Base-by-base conservation (phyloP, 1,140 invertebrate genomes). In the Drosophila arizonae region DNA sequence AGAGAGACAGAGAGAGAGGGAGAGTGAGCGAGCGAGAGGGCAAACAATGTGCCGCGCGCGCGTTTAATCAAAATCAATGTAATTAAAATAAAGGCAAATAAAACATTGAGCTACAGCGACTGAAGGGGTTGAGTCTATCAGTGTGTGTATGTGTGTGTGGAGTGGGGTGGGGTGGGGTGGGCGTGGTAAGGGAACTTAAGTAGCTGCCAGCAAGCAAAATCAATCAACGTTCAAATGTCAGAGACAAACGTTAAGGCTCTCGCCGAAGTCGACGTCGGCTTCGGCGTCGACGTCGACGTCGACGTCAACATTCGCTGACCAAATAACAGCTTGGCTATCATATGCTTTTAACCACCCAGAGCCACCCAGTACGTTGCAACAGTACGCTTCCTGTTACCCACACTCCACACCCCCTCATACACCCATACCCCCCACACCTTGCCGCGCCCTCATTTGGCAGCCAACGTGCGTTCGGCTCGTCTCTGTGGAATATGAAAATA, bases 11-110 rank as follows among this genome's bases (percentile, higher is more conserved):
- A 48, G 48, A 48, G 11, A 39, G 15, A 52, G 56, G 10, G 9
- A 24, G 51, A 54, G 21, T 46, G 17, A 45, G 8, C 6, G 33
- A 33, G 61, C 33, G 46, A 24, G 52, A 13, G 46, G 48, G 46
- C 66, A 39, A 70, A 84, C 76, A 89, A 84, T 73, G 70, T 45
- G 74, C 28, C 28, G 67, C 50, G 46, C 75, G 69, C 66, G 46
- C 75, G 69, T 67, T 88, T 88, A 79, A 68, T 63, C 71, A 76
- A 90, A 90, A 90, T 85, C 86, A 90, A 88, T 88, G 85, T 85
- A 88, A 89, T 88, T 88, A 88, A 90, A 89, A 88, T 75, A 66
- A 79, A 81, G 57, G 76, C 60, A 76, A 67, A 70, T 67, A 80
- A 58, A 64, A 60, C 21, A 55, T 41, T 50, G 33, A 43, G 28